These are phyloP conservation scores for Neopipo cinnamomea DNA, from an alignment of 2,113 vertebrate species.

Conservation along the genomic window DNA sequence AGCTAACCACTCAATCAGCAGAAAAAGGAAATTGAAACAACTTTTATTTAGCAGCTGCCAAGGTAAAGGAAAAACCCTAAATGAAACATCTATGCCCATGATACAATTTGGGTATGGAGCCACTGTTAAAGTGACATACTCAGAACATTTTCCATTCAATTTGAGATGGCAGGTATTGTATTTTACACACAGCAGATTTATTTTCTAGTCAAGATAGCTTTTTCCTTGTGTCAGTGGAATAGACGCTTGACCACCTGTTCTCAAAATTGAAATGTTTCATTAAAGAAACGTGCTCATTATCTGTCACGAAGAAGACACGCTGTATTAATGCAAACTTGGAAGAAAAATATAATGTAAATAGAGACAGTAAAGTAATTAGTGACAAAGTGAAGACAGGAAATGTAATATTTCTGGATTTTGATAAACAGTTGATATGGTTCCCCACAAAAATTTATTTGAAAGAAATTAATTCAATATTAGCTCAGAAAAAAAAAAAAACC, in stretches of 20 bases:
- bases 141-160: background rate
- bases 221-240: background rate
- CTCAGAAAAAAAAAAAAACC: background rate
- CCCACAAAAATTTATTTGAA: background rate
- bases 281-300: background rate
- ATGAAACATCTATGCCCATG: background rate
- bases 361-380: background rate
- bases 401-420: background rate
- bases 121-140: background rate
- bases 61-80: background rate
- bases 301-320: background rate
- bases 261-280: slow-evolving; percentile 40
- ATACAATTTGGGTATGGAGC: background rate
- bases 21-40: background rate
- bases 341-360: background rate
- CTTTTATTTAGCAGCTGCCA: slow-evolving; percentile 3
- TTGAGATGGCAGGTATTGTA: slow-evolving; percentile 7
- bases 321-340: background rate
- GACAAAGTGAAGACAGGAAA: background rate
- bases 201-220: slow-evolving; percentile 28
- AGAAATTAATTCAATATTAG: background rate
- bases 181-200: background rate
- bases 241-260: slow-evolving; percentile 38
- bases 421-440: background rate
- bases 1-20: background rate